A percentile compares a stretch with the other conserved stretches of the same genome.
phyloP scores from a whole-genome alignment of 2,888 invertebrate genomes.

The Hypomecis punctinalis region DNA sequence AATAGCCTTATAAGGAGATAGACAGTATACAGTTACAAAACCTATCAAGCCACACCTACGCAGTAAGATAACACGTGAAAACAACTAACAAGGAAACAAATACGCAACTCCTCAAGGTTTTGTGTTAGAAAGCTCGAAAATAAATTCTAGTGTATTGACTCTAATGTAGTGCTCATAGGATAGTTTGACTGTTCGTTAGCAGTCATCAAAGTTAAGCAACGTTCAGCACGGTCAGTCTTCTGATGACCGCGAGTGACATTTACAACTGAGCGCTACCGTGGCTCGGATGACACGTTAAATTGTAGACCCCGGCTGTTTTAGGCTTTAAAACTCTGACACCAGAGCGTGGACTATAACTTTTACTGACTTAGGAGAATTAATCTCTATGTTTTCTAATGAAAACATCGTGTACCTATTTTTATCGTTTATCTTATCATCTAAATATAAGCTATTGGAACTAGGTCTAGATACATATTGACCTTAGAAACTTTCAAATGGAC shows the following conservation, averaged over 20 bases:
- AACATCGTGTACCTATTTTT: constrained; percentile 1
- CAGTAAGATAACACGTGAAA: constrained; percentile 24
- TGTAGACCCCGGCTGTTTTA: too few species aligned
- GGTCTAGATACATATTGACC: too few species aligned
- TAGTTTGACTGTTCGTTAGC: too few species aligned
- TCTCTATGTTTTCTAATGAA: constrained; percentile 1
- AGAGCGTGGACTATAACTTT: constrained; percentile 2
- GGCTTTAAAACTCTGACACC: too few species aligned
- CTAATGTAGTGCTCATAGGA: neutral
- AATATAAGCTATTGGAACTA: too few species aligned
- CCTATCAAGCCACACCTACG: constrained; percentile 33
- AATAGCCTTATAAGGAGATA: constrained; percentile 25
- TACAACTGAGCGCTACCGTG: too few species aligned
- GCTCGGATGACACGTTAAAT: too few species aligned
- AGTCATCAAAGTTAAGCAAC: too few species aligned
- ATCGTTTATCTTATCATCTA: neutral
- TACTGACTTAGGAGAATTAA: constrained; percentile 2
- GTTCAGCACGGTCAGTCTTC: too few species aligned
- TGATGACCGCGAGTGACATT: too few species aligned
- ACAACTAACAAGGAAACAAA: constrained; percentile 29
- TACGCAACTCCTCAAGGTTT: constrained; percentile 24
- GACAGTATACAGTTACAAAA: constrained; percentile 28
- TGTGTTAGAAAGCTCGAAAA: constrained; percentile 26
- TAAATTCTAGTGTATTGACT: constrained; percentile 6
- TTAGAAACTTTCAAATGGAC: too few species aligned